A percentile compares a stretch with the other conserved stretches of the same genome.
phyloP scores from a whole-genome alignment of 23 tunicate species.

The Styela plicata region DNA sequence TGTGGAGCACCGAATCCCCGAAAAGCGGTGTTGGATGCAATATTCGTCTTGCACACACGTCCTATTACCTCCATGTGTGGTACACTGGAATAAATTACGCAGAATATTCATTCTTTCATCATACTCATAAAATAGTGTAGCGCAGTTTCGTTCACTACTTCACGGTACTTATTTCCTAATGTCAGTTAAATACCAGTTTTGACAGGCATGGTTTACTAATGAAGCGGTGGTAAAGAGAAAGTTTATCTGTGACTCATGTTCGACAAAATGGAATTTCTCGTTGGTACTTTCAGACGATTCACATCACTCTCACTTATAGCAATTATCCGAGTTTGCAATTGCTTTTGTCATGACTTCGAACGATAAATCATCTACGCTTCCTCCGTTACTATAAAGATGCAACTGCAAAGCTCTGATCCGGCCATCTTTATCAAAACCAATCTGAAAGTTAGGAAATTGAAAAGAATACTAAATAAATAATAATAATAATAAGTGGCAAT shows the following conservation, averaged over 20 bases:
- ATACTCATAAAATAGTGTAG: not conserved
- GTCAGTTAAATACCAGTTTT: too few species aligned
- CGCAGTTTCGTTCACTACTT: too few species aligned
- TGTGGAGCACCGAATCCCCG: conserved; percentile 44
- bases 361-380: conserved; percentile 31
- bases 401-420: conserved; percentile 11
- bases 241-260: too few species aligned
- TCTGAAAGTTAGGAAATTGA: too few species aligned
- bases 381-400: conserved; percentile 35
- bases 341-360: conserved; percentile 4
- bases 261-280: too few species aligned
- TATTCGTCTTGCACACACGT: conserved; percentile 30
- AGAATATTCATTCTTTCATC: not conserved
- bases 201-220: too few species aligned
- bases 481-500: too few species aligned
- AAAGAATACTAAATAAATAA: too few species aligned
- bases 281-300: too few species aligned
- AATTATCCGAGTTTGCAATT: conserved; percentile 8
- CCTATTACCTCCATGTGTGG: conserved; percentile 42
- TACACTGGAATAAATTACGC: conserved; percentile 3
- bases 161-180: too few species aligned
- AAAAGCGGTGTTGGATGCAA: conserved; percentile 41
- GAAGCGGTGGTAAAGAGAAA: too few species aligned
- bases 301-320: too few species aligned
- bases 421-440: conserved; percentile 35